Base-by-base conservation (phyloP, 2,888 invertebrate species). In the Calliopum simillimum region DNA sequence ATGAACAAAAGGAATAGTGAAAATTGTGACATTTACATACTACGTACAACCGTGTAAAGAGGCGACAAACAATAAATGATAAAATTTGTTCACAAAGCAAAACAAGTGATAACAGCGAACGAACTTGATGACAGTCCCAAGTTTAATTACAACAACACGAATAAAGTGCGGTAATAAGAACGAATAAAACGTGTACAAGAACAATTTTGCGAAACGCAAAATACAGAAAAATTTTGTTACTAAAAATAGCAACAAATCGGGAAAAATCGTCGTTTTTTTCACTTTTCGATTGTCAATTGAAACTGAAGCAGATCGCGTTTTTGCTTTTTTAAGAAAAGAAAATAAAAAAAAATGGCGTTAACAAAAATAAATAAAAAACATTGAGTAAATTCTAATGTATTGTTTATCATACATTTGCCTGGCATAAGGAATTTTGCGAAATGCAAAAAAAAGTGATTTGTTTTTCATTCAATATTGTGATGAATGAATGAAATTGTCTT, bases 241-340 rank as follows among this genome's bases (percentile, higher is more conserved):
- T 81, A 81, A 75, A 81, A 81, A 80, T 80, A 81, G 81, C 74
- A 76, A 79, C 73, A 79, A 80, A 77, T 75, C 74, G 71, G 75
- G 71, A 73, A 65, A 69, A 58, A 58, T 56, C 23, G 21, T 23
- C 21, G 21, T 56, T 56, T 13, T 55, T 19, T 56, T 21, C 23
- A 23, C n/a, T 51, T 16, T 51, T 8, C 21, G 21, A 16, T 3
- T 21, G 16, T 49, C 49, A 11, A 49, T 16, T 49, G 16, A 55
- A 62, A 62, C 14, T 53, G 46, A 66, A 19, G 23, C 12, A 14
- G 23, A 55, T n/a, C 25, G 43, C 23, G 25, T 21, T 13, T 25
- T 11, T 46, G 4, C 56, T 19, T 25, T 67, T 56, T 14, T 3
- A 53, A 61, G n/a, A n/a, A n/a, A n/a, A n/a, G n/a, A 14, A 71